phyloP scores from a whole-genome alignment of 2,113 vertebrate species.

The Nycticebus coucang region DNA sequence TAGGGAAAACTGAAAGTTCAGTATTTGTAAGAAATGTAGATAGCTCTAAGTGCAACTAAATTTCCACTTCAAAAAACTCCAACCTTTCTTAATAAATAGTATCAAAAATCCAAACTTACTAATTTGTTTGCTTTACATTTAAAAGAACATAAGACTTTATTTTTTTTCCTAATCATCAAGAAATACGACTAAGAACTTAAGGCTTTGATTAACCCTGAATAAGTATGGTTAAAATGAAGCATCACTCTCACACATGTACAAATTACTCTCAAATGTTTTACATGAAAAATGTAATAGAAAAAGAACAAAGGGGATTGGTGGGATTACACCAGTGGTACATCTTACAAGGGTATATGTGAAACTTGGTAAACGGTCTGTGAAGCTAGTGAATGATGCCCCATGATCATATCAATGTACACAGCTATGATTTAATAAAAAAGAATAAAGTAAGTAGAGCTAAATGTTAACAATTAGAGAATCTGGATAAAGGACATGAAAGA shows the following conservation, averaged over 20 bases:
- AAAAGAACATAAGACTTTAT: constrained; percentile 16
- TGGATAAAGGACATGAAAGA: neutral
- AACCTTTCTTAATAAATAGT: neutral
- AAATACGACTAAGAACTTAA: neutral
- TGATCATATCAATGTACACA: too few relatives aligned
- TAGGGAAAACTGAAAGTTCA: constrained; percentile 29
- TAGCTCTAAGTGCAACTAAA: neutral
- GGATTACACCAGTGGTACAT: too few relatives aligned
- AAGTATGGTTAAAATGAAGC: constrained; percentile 43
- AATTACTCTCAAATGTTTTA: constrained; percentile 41
- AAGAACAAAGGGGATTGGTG: too few relatives aligned
- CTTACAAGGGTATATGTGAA: too few relatives aligned
- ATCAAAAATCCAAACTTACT: constrained; percentile 9
- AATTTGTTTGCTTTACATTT: constrained; percentile 25
- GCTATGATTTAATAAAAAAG: too few relatives aligned
- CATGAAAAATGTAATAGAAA: neutral
- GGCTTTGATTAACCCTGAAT: neutral
- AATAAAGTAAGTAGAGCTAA: neutral
- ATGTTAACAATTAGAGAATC: neutral
- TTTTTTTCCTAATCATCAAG: neutral
- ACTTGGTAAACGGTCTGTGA: too few relatives aligned
- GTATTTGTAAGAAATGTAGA: neutral
- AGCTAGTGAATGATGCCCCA: too few relatives aligned
- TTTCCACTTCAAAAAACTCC: constrained; percentile 48
- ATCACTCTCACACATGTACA: neutral